These are phyloP conservation scores for Drosophila lacicola DNA, from an alignment of 2,888 invertebrate genomes.

Conservation along the genomic window DNA sequence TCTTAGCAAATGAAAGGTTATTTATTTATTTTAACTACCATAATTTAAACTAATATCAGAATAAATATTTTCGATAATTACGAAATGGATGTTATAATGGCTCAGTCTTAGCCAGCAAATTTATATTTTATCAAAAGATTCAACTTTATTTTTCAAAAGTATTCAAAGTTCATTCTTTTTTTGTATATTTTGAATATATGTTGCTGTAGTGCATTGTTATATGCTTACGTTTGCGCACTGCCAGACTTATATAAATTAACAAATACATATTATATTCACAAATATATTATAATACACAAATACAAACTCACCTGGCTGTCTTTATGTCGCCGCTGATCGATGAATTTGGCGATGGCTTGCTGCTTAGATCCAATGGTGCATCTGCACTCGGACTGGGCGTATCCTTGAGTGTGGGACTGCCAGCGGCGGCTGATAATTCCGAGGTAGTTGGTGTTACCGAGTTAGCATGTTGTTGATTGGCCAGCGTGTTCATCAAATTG, in stretches of 20 bases:
- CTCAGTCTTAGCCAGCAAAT: too few relatives aligned
- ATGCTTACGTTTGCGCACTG: conserved; percentile 63
- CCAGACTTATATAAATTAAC: conserved; percentile 14
- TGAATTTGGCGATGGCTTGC: conserved; percentile 88
- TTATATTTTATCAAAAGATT: too few relatives aligned
- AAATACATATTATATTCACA: not conserved
- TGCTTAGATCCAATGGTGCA: conserved; percentile 92
- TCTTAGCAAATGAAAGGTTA: too few relatives aligned
- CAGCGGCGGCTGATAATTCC: conserved; percentile 83
- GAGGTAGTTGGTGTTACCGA: conserved; percentile 85
- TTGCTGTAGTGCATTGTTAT: conserved; percentile 36
- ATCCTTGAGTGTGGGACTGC: conserved; percentile 84
- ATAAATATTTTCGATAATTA: too few relatives aligned
- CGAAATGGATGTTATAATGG: too few relatives aligned
- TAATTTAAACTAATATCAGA: too few relatives aligned
- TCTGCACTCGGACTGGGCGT: conserved; percentile 86
- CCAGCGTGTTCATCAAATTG: conserved; percentile 68
- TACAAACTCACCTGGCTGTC: conserved; percentile 87
- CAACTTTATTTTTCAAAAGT: conserved; percentile 5
- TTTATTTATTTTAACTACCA: too few relatives aligned
- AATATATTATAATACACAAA: too few relatives aligned
- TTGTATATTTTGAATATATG: conserved; percentile 38
- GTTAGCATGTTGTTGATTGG: conserved; percentile 78
- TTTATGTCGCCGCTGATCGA: conserved; percentile 86
- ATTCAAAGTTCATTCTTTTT: conserved; percentile 18